Conservation (phyloP, 2,113 vertebrate genomes). For the Sarotherodon lohbergeri region DNA sequence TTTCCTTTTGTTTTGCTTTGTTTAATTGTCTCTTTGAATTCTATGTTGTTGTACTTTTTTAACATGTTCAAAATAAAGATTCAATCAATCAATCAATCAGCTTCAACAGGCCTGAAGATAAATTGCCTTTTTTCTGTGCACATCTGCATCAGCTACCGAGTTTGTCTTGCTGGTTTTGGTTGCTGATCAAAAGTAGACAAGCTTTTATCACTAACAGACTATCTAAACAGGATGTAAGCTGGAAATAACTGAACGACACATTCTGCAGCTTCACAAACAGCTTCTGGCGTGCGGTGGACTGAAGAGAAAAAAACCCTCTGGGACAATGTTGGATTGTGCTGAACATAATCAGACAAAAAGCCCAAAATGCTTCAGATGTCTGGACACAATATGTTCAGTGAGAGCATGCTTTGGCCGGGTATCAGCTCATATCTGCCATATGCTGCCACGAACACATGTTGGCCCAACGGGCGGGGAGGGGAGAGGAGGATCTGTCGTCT, state of each 20-base stretch:
- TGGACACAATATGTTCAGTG: constrained; percentile 67
- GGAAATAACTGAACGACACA: neutral
- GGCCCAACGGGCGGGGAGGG: constrained; percentile 73
- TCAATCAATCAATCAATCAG: too few species aligned
- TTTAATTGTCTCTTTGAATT: too few species aligned
- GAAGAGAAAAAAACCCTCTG: constrained; percentile 1
- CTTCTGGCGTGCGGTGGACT: neutral
- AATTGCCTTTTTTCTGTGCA: neutral
- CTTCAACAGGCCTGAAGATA: neutral
- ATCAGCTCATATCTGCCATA: constrained; percentile 83
- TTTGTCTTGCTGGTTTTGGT: neutral
- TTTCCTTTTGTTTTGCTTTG: too few species aligned
- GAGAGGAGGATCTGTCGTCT: constrained; percentile 68
- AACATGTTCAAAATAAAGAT: too few species aligned
- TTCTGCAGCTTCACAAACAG: neutral
- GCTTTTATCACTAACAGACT: neutral
- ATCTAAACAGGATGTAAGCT: neutral
- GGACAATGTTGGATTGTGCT: constrained; percentile 11
- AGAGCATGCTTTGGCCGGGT: constrained; percentile 61
- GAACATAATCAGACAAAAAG: constrained; percentile 38
- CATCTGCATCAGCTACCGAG: neutral
- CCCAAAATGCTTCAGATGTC: constrained; percentile 64
- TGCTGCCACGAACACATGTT: constrained; percentile 80
- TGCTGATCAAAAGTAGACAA: neutral
- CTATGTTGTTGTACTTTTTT: too few species aligned